Base-by-base conservation (phyloP, 2,888 invertebrate genomes). In the Scaptomyza tumidula region DNA sequence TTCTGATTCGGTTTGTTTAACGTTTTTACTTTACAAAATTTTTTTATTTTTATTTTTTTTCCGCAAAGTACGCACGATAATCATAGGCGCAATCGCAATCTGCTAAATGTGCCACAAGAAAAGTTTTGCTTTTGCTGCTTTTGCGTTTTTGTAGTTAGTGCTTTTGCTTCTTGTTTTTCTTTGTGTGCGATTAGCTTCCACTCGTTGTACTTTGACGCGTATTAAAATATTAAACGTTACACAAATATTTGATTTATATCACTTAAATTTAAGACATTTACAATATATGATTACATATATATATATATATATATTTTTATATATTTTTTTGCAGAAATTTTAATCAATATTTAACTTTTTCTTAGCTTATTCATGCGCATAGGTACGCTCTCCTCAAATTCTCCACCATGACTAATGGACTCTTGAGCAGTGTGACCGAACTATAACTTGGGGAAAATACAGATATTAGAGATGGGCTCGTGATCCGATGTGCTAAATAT, bases 131-230 rank as follows among this genome's bases (percentile, higher is more conserved):
- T 58, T 68, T 78, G 72, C 67, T 19, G 52, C 58, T 74, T 69
- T 63, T n/a, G 55, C 31, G 50, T 37, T 54, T 37, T 58, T 66
- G 62, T 58, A 57, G 45, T 64, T 69, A 59, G 54, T 78, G 75
- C 66, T 74, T 59, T 63, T 67, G 64, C 60, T 75, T 68, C 14
- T 70, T 54, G 60, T 52, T 72, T 58, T 63, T 60, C 61, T 77
- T 63, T 61, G 75, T 76, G 81, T 86, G 80, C 85, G 64, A 58
- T 74, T 83, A 79, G 80, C 78, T 86, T 86, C 78, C 79, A 86
- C 88, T 90, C 89, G 89, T 90, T 89, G 88, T 90, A 90, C 84
- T 90, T 75, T 77, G 71, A 78, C 85, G 76, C 76, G 79, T 81
- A 79, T 76, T 80, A 80, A 86, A 81, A 83, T 78, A 80, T 81